A percentile compares a stretch with the other conserved stretches of the same genome.
Conservation (phyloP, 2,797 vertebrate genomes). For the Sebastes flavidus region DNA sequence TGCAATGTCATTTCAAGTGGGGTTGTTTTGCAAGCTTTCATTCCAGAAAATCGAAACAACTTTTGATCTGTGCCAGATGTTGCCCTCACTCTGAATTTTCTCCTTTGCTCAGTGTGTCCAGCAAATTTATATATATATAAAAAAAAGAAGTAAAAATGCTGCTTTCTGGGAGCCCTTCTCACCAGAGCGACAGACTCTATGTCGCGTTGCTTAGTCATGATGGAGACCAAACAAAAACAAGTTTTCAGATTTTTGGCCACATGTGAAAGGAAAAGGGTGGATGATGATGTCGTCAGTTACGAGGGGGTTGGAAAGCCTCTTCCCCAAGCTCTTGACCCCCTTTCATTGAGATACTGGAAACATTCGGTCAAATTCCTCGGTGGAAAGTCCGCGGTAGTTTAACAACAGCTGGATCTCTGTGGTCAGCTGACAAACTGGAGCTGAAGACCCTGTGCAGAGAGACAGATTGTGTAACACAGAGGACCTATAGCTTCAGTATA, state of each 20-base stretch:
- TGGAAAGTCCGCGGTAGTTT: conserved; percentile 25
- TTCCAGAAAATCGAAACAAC: conserved; percentile 23
- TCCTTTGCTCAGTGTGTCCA: neutral
- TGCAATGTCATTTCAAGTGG: conserved; percentile 49
- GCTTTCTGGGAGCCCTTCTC: neutral
- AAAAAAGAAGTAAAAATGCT: neutral
- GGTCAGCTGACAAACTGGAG: conserved; percentile 5
- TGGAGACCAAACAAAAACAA: conserved; percentile 31
- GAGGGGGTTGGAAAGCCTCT: conserved; percentile 3
- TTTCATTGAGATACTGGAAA: conserved; percentile 37
- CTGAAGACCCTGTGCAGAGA: neutral
- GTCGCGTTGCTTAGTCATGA: conserved; percentile 18
- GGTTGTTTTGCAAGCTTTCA: conserved; percentile 27
- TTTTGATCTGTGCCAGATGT: conserved; percentile 54
- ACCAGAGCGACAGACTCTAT: conserved; percentile 4
- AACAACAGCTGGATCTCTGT: conserved; percentile 38
- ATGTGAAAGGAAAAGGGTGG: conserved; percentile 16
- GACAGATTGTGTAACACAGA: conserved; percentile 12
- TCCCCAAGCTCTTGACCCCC: conserved; percentile 7
- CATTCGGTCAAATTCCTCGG: conserved; percentile 29
- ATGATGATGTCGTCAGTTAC: conserved; percentile 23
- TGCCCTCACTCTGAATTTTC: conserved; percentile 10
- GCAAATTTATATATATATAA: neutral
- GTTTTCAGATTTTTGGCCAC: neutral
- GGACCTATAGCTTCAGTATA: neutral